These are phyloP conservation scores for Drepana arcuata DNA, from an alignment of 1,140 invertebrate species.

Conservation along the genomic window DNA sequence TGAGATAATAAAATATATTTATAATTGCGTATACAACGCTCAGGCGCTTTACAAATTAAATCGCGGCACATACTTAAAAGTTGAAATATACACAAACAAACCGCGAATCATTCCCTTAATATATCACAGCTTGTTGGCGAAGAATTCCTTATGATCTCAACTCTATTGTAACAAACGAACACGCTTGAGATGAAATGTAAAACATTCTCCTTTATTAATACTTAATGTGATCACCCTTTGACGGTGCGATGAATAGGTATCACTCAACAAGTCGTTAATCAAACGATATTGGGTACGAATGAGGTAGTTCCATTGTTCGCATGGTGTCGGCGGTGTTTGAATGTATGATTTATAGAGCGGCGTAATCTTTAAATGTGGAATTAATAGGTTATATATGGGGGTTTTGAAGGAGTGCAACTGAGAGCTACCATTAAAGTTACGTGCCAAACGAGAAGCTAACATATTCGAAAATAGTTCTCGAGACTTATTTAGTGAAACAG, in stretches of 20 bases:
- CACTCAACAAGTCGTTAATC: conserved; percentile 70
- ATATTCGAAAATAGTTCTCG: conserved; percentile 21
- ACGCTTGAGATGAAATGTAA: conserved; percentile 41
- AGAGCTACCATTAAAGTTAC: conserved; percentile 23
- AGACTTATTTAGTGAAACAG: conserved; percentile 5
- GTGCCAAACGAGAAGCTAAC: too few species aligned
- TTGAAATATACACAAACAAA: conserved; percentile 11
- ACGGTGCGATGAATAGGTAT: conserved; percentile 58
- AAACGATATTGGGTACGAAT: conserved; percentile 60
- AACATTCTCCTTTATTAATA: conserved; percentile 62
- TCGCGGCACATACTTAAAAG: conserved; percentile 1
- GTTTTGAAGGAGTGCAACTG: conserved; percentile 20
- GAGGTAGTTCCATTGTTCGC: conserved; percentile 62
- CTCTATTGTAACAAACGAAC: conserved; percentile 5
- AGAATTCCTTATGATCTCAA: conserved; percentile 12
- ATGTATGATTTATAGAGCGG: conserved; percentile 50
- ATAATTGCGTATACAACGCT: too few species aligned
- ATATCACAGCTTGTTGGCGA: conserved; percentile 16
- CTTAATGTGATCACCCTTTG: conserved; percentile 59
- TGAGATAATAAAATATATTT: too few species aligned
- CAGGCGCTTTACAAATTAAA: too few species aligned
- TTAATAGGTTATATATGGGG: conserved; percentile 31
- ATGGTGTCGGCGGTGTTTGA: conserved; percentile 44
- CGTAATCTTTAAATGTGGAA: conserved; percentile 51
- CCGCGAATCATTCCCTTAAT: conserved; percentile 17